A percentile compares a stretch with the other conserved stretches of the same genome.
phyloP scores from a whole-genome alignment of 2,113 vertebrate species.

The Eonycteris spelaea region DNA sequence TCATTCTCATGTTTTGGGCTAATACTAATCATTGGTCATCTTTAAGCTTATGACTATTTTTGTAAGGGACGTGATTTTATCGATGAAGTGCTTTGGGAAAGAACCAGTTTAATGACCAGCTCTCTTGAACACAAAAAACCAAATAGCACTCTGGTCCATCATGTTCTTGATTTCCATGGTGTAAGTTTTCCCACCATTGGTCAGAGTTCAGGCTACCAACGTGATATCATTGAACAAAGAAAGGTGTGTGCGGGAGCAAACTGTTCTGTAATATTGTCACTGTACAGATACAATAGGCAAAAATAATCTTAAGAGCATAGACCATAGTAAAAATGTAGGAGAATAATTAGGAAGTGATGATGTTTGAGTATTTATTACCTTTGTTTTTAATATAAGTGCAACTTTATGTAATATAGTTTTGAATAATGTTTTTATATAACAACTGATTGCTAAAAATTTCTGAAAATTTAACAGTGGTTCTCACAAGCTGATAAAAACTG shows the following conservation, averaged over 20 bases:
- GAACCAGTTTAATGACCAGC: background rate
- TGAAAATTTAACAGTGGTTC: background rate
- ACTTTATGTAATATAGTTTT: background rate
- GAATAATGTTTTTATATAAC: background rate
- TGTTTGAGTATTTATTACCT: background rate
- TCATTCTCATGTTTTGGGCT: background rate
- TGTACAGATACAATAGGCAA: background rate
- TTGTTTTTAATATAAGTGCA: background rate
- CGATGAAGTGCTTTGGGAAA: background rate
- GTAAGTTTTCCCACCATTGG: background rate
- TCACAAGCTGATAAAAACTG: background rate
- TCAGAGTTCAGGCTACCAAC: accelerated
- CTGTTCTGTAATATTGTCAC: background rate
- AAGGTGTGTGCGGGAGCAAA: accelerated
- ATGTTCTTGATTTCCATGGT: background rate
- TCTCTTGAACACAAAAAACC: background rate
- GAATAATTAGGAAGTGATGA: background rate
- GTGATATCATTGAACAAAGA: background rate
- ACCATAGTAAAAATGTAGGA: background rate
- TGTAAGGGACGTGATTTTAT: background rate
- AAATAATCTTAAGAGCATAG: background rate
- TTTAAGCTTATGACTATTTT: background rate
- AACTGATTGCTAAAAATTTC: background rate
- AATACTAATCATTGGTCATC: background rate
- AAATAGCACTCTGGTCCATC: background rate